Evolutionary conservation across 2,797 vertebrate genomes (phyloP), one percentile per base, ranked within the genome.

Genomic region (Leuciscus waleckii): DNA sequence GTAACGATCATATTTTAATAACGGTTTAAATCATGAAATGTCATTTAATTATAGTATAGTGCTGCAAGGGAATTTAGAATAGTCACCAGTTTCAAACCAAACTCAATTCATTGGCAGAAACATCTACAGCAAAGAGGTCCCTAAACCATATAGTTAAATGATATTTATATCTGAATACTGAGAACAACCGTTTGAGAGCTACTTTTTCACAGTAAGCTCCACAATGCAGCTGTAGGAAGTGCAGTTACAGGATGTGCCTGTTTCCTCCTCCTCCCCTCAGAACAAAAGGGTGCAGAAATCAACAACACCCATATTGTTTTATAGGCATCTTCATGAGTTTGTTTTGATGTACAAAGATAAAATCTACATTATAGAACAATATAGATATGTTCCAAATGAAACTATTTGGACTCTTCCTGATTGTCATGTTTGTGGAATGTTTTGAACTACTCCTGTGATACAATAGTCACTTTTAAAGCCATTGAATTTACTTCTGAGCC

Each of bases 191-290:
- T 5, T 39, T 5, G 51, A 49, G 46, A 26, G 23, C 26, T 19
- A n/a, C 11, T 70, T 46, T 88, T 89, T 90, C 84, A 90, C 91
- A 88, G 80, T 79, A 89, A 73, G 82, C 79, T 68, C 85, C 81
- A 91, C 90, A 90, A 87, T 89, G 89, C 68, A 86, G 73, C 26
- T 85, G 73, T 93, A 95, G 96, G 96, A 96, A 94, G 93, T 91
- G 89, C 83, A 85, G 89, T 89, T 89, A 86, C 95, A 95, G 96
- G 95, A 96, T 95, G 94, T 95, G 93, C 92, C 90, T 90, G 92
- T 93, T 95, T 94, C 94, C 95, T 92, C 90, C 91, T 92, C 95
- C 94, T 93, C 84, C 87, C 74, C 89, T 89, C 89, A 91, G 90
- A 94, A 96, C 95, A 96, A 96, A 78, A 95, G 91, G 89, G 68